Evolutionary conservation across 2,888 invertebrate species (phyloP).

Genomic region (Nemotelus pantherinus): DNA sequence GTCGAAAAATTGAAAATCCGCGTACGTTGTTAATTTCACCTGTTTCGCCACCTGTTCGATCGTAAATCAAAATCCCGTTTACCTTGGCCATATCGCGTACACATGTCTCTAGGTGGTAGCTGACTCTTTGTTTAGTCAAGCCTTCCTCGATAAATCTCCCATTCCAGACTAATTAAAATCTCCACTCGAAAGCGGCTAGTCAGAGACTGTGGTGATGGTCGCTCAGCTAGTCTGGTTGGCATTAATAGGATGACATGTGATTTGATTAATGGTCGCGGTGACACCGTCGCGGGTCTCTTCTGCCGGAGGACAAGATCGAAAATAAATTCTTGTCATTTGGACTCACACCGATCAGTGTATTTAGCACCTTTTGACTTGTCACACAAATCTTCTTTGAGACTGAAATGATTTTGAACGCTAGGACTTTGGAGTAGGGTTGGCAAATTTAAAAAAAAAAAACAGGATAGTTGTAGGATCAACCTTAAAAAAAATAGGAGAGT

Average conservation of each 20-base stretch:
- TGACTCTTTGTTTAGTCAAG: slow-evolving; percentile 28
- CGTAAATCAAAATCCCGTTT: slow-evolving; percentile 26
- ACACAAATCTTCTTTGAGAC: background rate
- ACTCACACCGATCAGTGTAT: slow-evolving; percentile 34
- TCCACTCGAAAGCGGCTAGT: slow-evolving; percentile 33
- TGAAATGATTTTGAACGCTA: background rate
- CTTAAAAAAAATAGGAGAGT: no score
- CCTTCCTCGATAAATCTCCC: slow-evolving; percentile 37
- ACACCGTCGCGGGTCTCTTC: slow-evolving; percentile 38
- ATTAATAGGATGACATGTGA: slow-evolving; percentile 25
- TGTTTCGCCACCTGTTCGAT: slow-evolving; percentile 23
- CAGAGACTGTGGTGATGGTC: slow-evolving; percentile 5
- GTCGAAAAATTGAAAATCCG: background rate
- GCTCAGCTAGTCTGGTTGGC: background rate
- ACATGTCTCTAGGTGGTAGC: slow-evolving; percentile 3
- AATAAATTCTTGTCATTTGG: slow-evolving; percentile 39
- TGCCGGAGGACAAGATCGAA: slow-evolving; percentile 40
- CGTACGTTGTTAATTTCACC: slow-evolving; percentile 28
- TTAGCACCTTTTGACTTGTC: slow-evolving; percentile 38
- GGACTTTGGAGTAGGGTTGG: no score
- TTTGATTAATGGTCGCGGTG: slow-evolving; percentile 38
- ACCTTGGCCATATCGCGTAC: slow-evolving; percentile 13
- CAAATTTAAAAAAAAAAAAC: background rate
- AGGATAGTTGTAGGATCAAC: background rate
- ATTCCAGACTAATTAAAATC: slow-evolving; percentile 43